Percentiles rank a stretch among this genome's conserved stretches.
These are phyloP conservation scores for Thysanoteuthis rhombus DNA, from an alignment of 2,888 invertebrate genomes.

Conservation along the genomic window DNA sequence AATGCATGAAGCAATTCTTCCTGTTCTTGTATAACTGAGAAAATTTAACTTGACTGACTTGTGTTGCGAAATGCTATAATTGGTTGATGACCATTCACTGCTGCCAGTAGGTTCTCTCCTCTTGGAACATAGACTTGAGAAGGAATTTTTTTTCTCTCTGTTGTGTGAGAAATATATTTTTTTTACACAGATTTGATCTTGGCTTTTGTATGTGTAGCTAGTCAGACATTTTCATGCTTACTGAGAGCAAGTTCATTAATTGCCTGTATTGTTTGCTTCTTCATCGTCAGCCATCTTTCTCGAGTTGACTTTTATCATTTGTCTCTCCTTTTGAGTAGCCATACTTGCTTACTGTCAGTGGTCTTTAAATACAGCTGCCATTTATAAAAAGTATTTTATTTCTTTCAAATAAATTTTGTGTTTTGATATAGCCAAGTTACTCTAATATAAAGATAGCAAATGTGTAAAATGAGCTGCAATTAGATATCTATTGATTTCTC, in stretches of 20 bases:
- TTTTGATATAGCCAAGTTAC: not conserved
- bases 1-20: not conserved
- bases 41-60: not conserved
- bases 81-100: not conserved
- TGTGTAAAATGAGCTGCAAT: not conserved
- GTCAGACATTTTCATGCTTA: not conserved
- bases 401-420: conserved; percentile 12
- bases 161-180: not conserved
- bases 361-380: not conserved
- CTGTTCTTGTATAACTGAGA: not conserved
- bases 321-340: not conserved
- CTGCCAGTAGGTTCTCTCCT: not conserved
- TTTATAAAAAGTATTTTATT: not conserved
- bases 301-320: not conserved
- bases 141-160: not conserved
- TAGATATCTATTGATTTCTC: not conserved
- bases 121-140: not conserved
- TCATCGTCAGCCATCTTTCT: not conserved
- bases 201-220: not conserved
- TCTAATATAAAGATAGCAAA: not conserved
- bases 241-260: not conserved
- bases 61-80: not conserved
- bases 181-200: not conserved
- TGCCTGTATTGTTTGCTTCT: not conserved
- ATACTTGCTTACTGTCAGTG: not conserved